Conservation (phyloP, 2,797 vertebrate genomes). For the Percopsis omiscomaycus region DNA sequence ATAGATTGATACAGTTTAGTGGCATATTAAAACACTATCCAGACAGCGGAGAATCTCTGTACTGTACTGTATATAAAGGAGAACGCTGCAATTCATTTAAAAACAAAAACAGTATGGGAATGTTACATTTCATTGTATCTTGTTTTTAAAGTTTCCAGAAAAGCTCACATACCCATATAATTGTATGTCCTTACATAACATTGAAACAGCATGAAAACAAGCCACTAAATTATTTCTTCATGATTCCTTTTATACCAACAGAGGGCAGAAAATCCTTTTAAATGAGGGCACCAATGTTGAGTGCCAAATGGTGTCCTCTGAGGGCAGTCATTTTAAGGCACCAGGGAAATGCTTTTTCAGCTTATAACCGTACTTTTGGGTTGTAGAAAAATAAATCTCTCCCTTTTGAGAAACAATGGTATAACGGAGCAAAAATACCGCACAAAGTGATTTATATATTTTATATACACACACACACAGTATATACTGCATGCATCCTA, state of each 20-base stretch:
- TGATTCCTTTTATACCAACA: slow-evolving; percentile 47
- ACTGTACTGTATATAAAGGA: too few species aligned
- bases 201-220: too few species aligned
- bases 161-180: too few species aligned
- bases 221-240: neutral
- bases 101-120: too few species aligned
- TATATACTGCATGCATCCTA: slow-evolving; percentile 19
- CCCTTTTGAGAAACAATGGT: slow-evolving; percentile 22
- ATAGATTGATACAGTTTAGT: too few species aligned
- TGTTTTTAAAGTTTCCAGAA: too few species aligned
- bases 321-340: slow-evolving; percentile 56
- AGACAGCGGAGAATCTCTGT: too few species aligned
- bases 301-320: slow-evolving; percentile 50
- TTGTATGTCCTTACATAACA: too few species aligned
- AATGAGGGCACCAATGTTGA: slow-evolving; percentile 9
- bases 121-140: too few species aligned
- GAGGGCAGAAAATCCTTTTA: slow-evolving; percentile 59
- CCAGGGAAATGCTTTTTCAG: slow-evolving; percentile 55
- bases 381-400: slow-evolving; percentile 36
- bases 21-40: too few species aligned
- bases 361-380: slow-evolving; percentile 60
- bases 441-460: slow-evolving; percentile 30
- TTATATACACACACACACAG: slow-evolving; percentile 22
- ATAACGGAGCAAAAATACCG: slow-evolving; percentile 34
- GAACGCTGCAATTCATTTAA: too few species aligned